Conservation (phyloP, 2,888 invertebrate species). For the Dasysyrphus tricinctus region DNA sequence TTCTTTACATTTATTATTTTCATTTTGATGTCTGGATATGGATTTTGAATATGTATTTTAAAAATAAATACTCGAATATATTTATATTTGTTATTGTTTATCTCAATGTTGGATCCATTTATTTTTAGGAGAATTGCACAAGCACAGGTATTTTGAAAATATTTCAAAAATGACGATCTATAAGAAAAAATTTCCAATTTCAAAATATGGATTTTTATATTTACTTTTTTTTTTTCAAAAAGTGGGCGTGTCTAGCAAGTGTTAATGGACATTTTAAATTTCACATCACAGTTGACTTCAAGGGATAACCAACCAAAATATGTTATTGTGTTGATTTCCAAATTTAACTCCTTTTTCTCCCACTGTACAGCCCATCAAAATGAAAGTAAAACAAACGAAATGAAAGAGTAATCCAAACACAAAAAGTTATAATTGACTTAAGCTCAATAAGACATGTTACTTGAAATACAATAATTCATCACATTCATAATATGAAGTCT, state of each 20-base stretch:
- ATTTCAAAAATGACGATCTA: too few species aligned
- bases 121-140: too few species aligned
- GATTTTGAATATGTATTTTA: not conserved
- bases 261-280: too few species aligned
- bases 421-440: not conserved
- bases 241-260: too few species aligned
- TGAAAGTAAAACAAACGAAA: not conserved
- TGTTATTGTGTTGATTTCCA: not conserved
- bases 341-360: not conserved
- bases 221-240: too few species aligned
- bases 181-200: too few species aligned
- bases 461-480: not conserved
- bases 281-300: too few species aligned
- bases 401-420: not conserved
- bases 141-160: not conserved
- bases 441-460: slow-evolving; percentile 10
- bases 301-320: too few species aligned
- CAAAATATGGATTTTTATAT: too few species aligned
- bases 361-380: not conserved
- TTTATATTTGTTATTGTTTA: too few species aligned
- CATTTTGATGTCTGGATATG: not conserved
- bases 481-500: not conserved
- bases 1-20: not conserved
- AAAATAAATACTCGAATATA: too few species aligned
- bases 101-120: too few species aligned